Evolutionary conservation across 1,140 invertebrate genomes (phyloP).

Genomic region (Limonius californicus): DNA sequence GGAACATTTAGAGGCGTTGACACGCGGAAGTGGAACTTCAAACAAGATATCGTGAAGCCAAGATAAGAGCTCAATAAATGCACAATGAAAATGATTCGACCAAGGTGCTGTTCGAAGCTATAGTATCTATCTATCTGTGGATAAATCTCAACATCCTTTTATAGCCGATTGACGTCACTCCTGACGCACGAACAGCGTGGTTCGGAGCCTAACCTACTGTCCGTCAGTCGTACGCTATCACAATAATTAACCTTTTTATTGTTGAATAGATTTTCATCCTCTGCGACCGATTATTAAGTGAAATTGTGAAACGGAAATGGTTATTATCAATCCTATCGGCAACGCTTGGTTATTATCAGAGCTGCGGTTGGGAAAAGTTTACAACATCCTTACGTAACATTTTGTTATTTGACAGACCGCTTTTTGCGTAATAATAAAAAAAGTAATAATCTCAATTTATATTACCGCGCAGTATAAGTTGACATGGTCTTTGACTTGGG

Average conservation of each 20-base stretch:
- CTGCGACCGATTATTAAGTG: neutral
- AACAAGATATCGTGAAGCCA: neutral
- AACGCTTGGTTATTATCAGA: too few relatives aligned
- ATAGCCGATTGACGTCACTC: slow-evolving; percentile 40
- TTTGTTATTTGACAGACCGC: too few relatives aligned
- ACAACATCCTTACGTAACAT: too few relatives aligned
- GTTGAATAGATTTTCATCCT: neutral
- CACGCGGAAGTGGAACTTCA: neutral
- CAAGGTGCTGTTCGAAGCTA: slow-evolving; percentile 10
- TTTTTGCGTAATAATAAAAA: too few relatives aligned
- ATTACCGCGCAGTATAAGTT: too few relatives aligned
- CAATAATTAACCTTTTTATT: slow-evolving; percentile 5
- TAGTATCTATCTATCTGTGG: slow-evolving; percentile 23
- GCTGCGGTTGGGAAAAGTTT: too few relatives aligned
- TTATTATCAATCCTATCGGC: too few relatives aligned
- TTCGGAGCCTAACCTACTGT: slow-evolving; percentile 13
- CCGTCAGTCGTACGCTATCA: slow-evolving; percentile 2
- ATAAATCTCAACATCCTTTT: slow-evolving; percentile 37
- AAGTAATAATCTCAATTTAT: too few relatives aligned
- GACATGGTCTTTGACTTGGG: too few relatives aligned
- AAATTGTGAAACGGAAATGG: too few relatives aligned
- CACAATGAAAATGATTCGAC: slow-evolving; percentile 1
- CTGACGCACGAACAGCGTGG: slow-evolving; percentile 33
- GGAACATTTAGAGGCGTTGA: neutral
- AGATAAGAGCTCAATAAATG: neutral